These are phyloP conservation scores for Chromis chromis DNA, from an alignment of 2,797 vertebrate genomes.

Conservation along the genomic window DNA sequence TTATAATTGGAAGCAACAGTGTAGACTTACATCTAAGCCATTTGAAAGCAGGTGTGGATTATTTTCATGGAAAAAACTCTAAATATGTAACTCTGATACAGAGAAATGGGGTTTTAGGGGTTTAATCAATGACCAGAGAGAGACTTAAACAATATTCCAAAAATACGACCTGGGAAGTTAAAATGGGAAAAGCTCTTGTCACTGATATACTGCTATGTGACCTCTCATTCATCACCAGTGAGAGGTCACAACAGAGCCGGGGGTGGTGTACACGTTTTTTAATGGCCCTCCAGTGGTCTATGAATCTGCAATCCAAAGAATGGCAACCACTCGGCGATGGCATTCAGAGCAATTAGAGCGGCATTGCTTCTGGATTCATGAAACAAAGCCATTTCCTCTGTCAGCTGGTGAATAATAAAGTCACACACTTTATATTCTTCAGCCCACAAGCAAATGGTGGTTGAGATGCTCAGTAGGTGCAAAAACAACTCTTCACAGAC, in stretches of 20 bases:
- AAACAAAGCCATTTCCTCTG: conserved; percentile 38
- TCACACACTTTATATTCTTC: conserved; percentile 22
- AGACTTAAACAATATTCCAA: no score
- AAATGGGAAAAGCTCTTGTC: no score
- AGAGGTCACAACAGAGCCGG: conserved; percentile 17
- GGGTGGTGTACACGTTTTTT: conserved; percentile 1
- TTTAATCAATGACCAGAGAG: no score
- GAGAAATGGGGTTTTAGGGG: no score
- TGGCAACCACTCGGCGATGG: conserved; percentile 2
- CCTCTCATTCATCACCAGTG: neutral
- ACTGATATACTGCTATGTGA: neutral
- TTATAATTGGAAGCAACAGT: no score
- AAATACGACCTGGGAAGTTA: no score
- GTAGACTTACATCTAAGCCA: no score
- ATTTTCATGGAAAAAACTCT: no score
- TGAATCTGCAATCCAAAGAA: conserved; percentile 27
- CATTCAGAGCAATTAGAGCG: neutral
- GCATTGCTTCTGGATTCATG: conserved; percentile 13
- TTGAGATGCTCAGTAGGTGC: conserved; percentile 40
- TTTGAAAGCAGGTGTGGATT: no score
- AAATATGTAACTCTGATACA: no score
- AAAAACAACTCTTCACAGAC: conserved; percentile 24
- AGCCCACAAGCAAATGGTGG: conserved; percentile 21
- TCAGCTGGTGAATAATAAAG: conserved; percentile 21
- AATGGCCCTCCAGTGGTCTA: conserved; percentile 20